Evolutionary conservation across 2,797 vertebrate species (phyloP), one percentile per base, ranked within the genome.

Genomic region (Atherinosoma microstoma): DNA sequence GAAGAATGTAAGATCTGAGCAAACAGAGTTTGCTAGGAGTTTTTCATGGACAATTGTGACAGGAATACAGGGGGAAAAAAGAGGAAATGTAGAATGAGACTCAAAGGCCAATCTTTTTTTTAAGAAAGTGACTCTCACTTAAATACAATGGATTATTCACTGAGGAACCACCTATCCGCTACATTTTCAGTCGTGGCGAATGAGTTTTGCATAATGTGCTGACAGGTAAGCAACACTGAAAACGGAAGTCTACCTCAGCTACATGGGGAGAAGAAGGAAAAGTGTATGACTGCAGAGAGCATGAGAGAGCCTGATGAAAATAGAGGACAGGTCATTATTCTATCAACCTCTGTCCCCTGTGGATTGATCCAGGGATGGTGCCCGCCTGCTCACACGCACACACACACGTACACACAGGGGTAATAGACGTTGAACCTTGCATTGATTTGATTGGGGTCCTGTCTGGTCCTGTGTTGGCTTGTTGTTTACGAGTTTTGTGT

Each of bases 401-500:
- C 68, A 63, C 65, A 34, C 56, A 20, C 49, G 12, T 54, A 54
- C 61, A 61, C 74, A n/a, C 5, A 1, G 35, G 64, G 58, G 58
- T 67, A 70, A 61, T 74, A 70, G 59, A 80, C 35, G 79, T 64
- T 80, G 72, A 79, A 89, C 85, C 80, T 66, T 47, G 71, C 80
- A 88, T 68, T 85, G 89, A 91, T 89, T 86, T 79, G 75, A 86
- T 85, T 76, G 80, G 78, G 62, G 62, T 83, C 61, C 84, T 66
- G 85, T 92, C 88, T 65, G 69, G 47, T 82, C 71, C 58, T 51
- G 49, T 75, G 79, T 79, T 84, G 53, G 51, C 61, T 58, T 35
- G 70, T 84, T 85, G 84, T 92, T 92, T 90, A 91, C 66, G 80
- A 87, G 80, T 49, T 36, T 7, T 53, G 72, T 40, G 66, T 49